A percentile compares a stretch with the other conserved stretches of the same genome.
phyloP scores from a whole-genome alignment of 2,797 vertebrate genomes.

The Liparis tanakae region DNA sequence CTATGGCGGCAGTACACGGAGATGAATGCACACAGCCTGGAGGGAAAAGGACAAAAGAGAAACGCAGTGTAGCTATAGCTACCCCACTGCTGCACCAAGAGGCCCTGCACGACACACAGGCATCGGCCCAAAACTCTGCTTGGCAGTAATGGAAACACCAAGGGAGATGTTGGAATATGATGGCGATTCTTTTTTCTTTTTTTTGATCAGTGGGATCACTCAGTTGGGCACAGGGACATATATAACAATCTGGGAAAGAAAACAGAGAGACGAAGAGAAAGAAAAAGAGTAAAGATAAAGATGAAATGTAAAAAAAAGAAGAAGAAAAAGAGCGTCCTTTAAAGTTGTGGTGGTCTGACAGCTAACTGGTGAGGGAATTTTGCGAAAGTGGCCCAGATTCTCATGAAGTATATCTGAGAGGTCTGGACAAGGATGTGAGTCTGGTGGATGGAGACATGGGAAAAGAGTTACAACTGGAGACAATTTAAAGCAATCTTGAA shows the following conservation, averaged over 20 bases:
- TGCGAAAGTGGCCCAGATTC: conserved; percentile 51
- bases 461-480: conserved; percentile 13
- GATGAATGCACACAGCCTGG: conserved; percentile 64
- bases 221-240: conserved; percentile 20
- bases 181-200: conserved; percentile 9
- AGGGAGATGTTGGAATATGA: conserved; percentile 60
- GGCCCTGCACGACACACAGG: conserved; percentile 29
- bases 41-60: conserved; percentile 53
- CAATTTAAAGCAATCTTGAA: neutral
- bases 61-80: conserved; percentile 33
- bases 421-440: conserved; percentile 42
- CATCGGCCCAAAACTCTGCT: conserved; percentile 37
- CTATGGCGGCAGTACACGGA: conserved; percentile 35
- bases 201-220: conserved; percentile 55
- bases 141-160: conserved; percentile 62
- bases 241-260: conserved; percentile 23
- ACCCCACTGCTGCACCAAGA: conserved; percentile 37
- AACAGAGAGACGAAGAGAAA: conserved; percentile 7
- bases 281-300: conserved; percentile 29
- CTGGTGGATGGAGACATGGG: conserved; percentile 24
- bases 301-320: conserved; percentile 18
- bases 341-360: conserved; percentile 35
- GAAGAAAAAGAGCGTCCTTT: conserved; percentile 19
- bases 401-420: conserved; percentile 28
- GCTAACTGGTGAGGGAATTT: conserved; percentile 20